Conservation (phyloP, 1,140 invertebrate genomes). For the Drosophila pandora region DNA sequence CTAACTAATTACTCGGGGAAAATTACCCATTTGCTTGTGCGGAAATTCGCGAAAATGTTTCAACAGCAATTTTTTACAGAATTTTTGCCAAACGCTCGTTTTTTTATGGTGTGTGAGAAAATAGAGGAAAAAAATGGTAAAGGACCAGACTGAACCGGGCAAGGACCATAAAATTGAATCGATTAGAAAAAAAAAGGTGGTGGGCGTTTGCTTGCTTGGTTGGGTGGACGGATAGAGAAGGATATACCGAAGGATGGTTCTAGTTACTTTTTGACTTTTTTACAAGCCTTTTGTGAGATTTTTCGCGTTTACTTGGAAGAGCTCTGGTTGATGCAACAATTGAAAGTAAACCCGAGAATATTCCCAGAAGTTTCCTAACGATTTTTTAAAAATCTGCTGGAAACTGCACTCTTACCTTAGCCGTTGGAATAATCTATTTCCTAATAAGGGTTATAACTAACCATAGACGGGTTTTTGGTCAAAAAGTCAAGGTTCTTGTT, state of each 20-base stretch:
- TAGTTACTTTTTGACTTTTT: constrained; percentile 71
- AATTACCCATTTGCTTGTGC: constrained; percentile 73
- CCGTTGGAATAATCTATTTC: neutral
- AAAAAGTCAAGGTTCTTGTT: constrained; percentile 39
- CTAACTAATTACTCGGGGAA: constrained; percentile 73
- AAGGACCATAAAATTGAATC: constrained; percentile 76
- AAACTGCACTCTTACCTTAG: constrained; percentile 1
- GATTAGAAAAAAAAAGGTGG: constrained; percentile 63
- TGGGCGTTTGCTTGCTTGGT: constrained; percentile 15
- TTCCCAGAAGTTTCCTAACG: constrained; percentile 40
- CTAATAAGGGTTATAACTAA: neutral
- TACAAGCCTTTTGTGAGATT: constrained; percentile 71
- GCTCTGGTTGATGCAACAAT: constrained; percentile 41
- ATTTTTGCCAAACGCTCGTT: constrained; percentile 29
- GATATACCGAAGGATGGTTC: constrained; percentile 44
- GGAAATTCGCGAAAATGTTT: constrained; percentile 76
- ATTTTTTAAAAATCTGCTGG: constrained; percentile 1
- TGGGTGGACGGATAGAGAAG: constrained; percentile 1
- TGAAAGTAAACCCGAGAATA: constrained; percentile 17
- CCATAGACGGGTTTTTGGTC: constrained; percentile 5
- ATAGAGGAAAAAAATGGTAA: constrained; percentile 11
- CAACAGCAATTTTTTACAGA: constrained; percentile 18
- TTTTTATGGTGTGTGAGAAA: constrained; percentile 50
- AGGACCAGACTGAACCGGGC: constrained; percentile 29
- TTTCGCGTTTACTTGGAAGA: constrained; percentile 23